Percentiles rank a stretch among this genome's conserved stretches.
phyloP scores from a whole-genome alignment of 1,140 invertebrate genomes.

The Sminthurinus signatus region DNA sequence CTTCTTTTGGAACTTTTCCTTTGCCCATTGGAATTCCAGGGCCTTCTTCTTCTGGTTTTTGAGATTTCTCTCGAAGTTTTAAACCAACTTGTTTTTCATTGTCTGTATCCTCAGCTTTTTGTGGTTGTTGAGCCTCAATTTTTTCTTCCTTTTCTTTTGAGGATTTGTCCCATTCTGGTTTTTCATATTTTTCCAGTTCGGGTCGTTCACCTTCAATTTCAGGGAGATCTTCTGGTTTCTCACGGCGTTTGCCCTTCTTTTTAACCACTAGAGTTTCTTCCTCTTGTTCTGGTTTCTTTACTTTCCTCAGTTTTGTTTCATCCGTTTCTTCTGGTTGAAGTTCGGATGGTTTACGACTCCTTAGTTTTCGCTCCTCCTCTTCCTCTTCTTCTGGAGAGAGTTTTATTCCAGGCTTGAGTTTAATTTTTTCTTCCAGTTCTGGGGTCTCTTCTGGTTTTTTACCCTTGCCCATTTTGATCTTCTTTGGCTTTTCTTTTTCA shows the following conservation, averaged over 20 bases:
- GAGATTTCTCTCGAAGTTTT: no score
- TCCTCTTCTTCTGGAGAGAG: neutral
- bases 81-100: no score
- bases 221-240: neutral
- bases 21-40: neutral
- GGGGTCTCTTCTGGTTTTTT: neutral
- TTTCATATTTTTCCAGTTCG: slow-evolving; percentile 4
- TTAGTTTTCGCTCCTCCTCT: neutral
- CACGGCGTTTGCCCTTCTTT: neutral
- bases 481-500: neutral
- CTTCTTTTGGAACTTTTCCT: neutral
- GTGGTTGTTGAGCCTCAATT: no score
- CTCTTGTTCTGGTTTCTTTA: neutral
- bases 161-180: neutral
- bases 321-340: neutral
- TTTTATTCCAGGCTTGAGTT: neutral
- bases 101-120: no score
- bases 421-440: neutral
- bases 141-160: neutral
- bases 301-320: neutral
- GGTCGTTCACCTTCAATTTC: neutral
- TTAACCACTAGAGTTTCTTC: neutral
- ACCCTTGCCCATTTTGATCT: neutral
- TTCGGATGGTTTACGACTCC: no score
- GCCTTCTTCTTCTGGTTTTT: neutral